A percentile compares a stretch with the other conserved stretches of the same genome.
phyloP scores from a whole-genome alignment of 2,113 vertebrate genomes.

The Canis aureus region DNA sequence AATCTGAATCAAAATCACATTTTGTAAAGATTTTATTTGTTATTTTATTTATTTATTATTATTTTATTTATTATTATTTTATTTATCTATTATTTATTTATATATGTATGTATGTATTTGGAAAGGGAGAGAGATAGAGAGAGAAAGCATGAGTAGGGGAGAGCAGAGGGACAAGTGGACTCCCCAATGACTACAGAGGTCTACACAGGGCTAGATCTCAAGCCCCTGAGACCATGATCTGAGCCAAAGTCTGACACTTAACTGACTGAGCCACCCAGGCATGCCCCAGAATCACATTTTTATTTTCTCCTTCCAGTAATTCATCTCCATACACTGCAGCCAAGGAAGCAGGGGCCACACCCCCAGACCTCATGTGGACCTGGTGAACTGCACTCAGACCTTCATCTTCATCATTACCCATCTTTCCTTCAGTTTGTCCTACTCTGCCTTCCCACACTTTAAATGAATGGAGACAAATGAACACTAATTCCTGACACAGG shows the following conservation, averaged over 20 bases:
- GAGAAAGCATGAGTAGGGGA: not conserved
- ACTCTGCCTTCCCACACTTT: not conserved
- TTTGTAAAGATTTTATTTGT: not conserved
- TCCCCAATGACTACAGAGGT: not conserved
- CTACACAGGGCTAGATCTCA: not conserved
- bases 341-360: too few species aligned
- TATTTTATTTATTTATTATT: not conserved
- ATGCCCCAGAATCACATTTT: not conserved
- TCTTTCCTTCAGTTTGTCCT: not conserved
- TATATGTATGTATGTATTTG: too few species aligned
- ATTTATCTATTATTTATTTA: not conserved
- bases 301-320: not conserved
- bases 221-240: not conserved
- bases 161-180: not conserved
- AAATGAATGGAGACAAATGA: not conserved
- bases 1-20: conserved; percentile 30
- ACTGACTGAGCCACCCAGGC: not conserved
- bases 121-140: not conserved
- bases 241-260: not conserved
- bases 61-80: too few species aligned
- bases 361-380: accelerated
- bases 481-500: not conserved
- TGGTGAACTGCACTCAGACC: not conserved
- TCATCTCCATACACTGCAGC: not conserved
- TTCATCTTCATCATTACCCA: accelerated